Evolutionary conservation across 1,140 invertebrate genomes (phyloP).

Genomic region (Rhagoletis zephyria): DNA sequence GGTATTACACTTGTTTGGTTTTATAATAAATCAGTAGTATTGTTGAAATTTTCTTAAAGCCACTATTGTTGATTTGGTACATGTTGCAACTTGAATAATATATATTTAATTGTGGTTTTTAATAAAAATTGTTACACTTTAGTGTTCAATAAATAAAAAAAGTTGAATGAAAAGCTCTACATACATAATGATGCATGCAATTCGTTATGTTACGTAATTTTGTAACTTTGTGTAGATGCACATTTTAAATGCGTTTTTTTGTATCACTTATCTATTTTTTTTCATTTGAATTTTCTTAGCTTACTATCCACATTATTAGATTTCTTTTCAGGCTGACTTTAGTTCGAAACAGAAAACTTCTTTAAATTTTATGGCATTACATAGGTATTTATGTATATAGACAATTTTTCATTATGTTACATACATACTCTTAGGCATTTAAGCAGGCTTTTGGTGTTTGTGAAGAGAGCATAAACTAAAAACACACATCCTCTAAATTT

Average conservation of each 20-base stretch:
- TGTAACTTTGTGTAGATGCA: neutral
- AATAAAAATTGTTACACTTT: neutral
- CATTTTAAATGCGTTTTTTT: neutral
- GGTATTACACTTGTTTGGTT: neutral
- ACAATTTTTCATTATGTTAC: too few species aligned
- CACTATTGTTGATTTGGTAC: constrained; percentile 18
- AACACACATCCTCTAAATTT: too few species aligned
- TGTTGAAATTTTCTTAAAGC: neutral
- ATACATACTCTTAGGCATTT: too few species aligned
- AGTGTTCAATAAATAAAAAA: neutral
- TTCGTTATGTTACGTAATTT: neutral
- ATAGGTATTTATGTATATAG: too few species aligned
- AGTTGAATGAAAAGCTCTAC: neutral
- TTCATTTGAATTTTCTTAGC: too few species aligned
- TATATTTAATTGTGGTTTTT: neutral
- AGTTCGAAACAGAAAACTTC: neutral
- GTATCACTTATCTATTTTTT: too few species aligned
- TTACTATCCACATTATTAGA: constrained; percentile 6
- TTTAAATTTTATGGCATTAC: neutral
- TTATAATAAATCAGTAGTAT: neutral
- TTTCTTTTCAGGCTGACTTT: neutral
- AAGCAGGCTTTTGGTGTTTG: too few species aligned
- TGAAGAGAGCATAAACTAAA: too few species aligned
- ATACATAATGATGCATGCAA: neutral
- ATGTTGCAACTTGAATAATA: neutral